Percentiles rank a stretch among this genome's conserved stretches.
These are phyloP conservation scores for Champsocephalus gunnari DNA, from an alignment of 2,797 vertebrate species.

Conservation along the genomic window DNA sequence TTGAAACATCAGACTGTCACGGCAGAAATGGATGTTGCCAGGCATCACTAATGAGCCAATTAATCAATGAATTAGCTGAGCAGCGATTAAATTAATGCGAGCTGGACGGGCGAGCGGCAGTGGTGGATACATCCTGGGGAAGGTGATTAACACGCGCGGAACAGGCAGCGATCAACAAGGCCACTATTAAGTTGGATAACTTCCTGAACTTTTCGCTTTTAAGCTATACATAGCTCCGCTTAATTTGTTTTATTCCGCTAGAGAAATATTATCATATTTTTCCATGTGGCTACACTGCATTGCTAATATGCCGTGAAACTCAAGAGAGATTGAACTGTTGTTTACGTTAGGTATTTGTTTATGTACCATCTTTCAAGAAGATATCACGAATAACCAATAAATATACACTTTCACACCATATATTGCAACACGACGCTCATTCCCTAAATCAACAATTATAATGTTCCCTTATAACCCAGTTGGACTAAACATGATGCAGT, in stretches of 20 bases:
- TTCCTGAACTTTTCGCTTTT: conserved; percentile 78
- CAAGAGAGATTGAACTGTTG: conserved; percentile 33
- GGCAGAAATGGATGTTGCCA: conserved; percentile 83
- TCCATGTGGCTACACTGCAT: conserved; percentile 36
- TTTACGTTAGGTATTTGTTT: background rate
- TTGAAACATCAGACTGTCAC: conserved; percentile 84
- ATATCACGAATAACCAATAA: background rate
- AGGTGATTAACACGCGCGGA: conserved; percentile 78
- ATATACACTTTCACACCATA: background rate
- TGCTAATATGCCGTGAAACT: conserved; percentile 35
- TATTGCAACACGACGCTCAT: background rate
- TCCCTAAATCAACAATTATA: background rate
- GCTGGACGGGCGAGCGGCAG: conserved; percentile 77
- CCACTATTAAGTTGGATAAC: conserved; percentile 75
- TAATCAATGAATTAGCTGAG: conserved; percentile 86
- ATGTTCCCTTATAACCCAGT: background rate
- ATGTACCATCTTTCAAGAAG: conserved; percentile 3
- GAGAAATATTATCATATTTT: conserved; percentile 56
- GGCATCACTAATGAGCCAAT: conserved; percentile 86
- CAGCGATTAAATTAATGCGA: conserved; percentile 83
- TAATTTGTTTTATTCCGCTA: conserved; percentile 63
- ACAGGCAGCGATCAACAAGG: conserved; percentile 80
- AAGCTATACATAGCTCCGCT: conserved; percentile 67
- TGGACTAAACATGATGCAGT: background rate
- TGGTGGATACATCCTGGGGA: conserved; percentile 80